Evolutionary conservation across 2,888 invertebrate genomes (phyloP).

Genomic region (Bombyx huttoni): DNA sequence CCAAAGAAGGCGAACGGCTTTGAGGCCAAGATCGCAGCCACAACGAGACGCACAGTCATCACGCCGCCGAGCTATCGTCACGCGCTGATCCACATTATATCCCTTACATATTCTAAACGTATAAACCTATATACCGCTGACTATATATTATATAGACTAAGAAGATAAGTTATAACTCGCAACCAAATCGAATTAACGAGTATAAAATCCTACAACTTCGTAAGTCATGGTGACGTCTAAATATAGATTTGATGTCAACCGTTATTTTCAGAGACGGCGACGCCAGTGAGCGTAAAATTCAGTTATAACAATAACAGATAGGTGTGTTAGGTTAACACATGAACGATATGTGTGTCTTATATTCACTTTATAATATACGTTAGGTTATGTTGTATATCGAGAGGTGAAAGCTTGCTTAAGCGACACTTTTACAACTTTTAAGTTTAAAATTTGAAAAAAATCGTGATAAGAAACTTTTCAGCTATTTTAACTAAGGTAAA

Average conservation of each 20-base stretch:
- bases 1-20: conserved; percentile 63
- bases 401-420: too few relatives aligned
- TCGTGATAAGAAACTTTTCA: too few relatives aligned
- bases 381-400: too few relatives aligned
- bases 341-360: too few relatives aligned
- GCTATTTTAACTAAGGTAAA: too few relatives aligned
- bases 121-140: background rate
- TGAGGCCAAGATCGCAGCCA: conserved; percentile 51
- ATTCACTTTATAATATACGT: too few relatives aligned
- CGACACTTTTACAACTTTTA: too few relatives aligned
- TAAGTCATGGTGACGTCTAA: background rate
- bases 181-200: background rate
- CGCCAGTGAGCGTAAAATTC: background rate
- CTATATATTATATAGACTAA: background rate
- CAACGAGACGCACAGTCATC: conserved; percentile 18
- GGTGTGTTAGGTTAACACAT: too few relatives aligned
- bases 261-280: background rate
- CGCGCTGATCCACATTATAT: conserved; percentile 45
- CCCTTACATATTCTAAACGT: conserved; percentile 9
- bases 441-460: too few relatives aligned
- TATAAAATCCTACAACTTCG: background rate
- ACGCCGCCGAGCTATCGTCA: conserved; percentile 11
- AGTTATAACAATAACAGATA: too few relatives aligned
- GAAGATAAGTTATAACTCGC: background rate
- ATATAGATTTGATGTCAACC: conserved; percentile 3